Base-by-base conservation (phyloP, 2,797 vertebrate species). In the Sebastes hubbsi region DNA sequence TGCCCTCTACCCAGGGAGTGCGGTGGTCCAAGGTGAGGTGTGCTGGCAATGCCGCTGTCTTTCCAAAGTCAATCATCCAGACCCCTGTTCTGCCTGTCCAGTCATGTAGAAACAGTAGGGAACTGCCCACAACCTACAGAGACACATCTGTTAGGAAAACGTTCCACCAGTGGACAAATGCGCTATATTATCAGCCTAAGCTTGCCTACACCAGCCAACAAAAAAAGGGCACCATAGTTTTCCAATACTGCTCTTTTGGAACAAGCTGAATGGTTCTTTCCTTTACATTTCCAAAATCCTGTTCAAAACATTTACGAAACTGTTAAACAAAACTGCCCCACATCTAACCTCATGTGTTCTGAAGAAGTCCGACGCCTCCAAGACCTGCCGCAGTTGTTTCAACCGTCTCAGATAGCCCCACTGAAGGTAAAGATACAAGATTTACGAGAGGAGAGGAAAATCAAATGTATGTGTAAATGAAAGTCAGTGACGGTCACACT, bases 31-130 rank as follows among this genome's bases (percentile, higher is more conserved):
- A 84, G 0, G 80, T 93, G 72, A 94, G 89, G 36, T 93, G 90
- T 2, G 93, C 54, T 0, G 96, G 95, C 38, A 96, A 72, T 9
- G 94, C 87, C 16, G 91, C 90, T 0, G 97, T 97, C 94, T 97
- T 98, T 67, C 96, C 97, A 54, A 98, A 98, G 93, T 98, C 97
- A 6, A 98, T 98, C 97, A 98, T 98, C 97, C 97, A 98, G 46
- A 98, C 95, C 6, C 96, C 97, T 42, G 96, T 95, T 79, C 92
- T 94, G 65, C 95, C 95, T 0, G 93, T 95, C 55, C 91, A 88
- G 82, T 97, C 96, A 0, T 98, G 97, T 34, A 98, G 95, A 62
- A 98, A 97, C 55, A 98, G 94, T 32, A 98, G 92, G 14, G 97
- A 97, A 72, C 97, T 98, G 60, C 97, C 97, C 42, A 98, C 96